These are phyloP conservation scores for Ploceus nigricollis DNA, from an alignment of 2,113 vertebrate genomes.

Conservation along the genomic window DNA sequence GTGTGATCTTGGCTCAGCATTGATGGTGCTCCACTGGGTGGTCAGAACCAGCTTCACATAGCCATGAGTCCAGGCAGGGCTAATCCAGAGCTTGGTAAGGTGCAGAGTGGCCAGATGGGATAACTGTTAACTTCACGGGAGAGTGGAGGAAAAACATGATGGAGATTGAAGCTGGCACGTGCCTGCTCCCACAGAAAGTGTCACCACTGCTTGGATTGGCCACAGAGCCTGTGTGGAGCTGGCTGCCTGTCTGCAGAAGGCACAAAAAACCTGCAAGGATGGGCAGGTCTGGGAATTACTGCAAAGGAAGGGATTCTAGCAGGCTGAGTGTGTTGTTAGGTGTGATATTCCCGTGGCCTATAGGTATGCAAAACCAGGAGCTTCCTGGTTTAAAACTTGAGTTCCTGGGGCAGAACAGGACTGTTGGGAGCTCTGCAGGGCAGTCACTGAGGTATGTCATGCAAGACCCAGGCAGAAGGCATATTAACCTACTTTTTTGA, in stretches of 20 bases:
- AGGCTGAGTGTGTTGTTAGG: neutral
- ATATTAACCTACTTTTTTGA: constrained; percentile 43
- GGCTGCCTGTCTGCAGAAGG: neutral
- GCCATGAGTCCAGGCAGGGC: neutral
- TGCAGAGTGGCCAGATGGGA: neutral
- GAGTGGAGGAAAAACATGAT: fast-evolving
- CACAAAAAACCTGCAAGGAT: neutral
- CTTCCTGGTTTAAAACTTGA: neutral
- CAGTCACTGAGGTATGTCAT: fast-evolving
- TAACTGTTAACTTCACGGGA: fast-evolving
- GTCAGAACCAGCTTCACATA: fast-evolving
- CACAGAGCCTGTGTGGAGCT: neutral
- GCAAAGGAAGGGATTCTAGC: neutral
- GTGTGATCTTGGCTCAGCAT: neutral
- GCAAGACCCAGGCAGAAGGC: neutral
- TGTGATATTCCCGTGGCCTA: neutral
- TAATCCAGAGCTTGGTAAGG: neutral
- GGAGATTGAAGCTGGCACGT: fast-evolving
- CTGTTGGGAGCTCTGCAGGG: neutral
- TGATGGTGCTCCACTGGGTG: neutral
- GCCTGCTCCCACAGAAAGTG: neutral
- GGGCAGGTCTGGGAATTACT: fast-evolving
- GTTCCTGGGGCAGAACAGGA: neutral
- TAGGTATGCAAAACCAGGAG: neutral
- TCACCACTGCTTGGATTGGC: neutral